Percentiles rank a stretch among this genome's conserved stretches.
Conservation (phyloP, 2,888 invertebrate species). For the Zonitis immaculata region DNA sequence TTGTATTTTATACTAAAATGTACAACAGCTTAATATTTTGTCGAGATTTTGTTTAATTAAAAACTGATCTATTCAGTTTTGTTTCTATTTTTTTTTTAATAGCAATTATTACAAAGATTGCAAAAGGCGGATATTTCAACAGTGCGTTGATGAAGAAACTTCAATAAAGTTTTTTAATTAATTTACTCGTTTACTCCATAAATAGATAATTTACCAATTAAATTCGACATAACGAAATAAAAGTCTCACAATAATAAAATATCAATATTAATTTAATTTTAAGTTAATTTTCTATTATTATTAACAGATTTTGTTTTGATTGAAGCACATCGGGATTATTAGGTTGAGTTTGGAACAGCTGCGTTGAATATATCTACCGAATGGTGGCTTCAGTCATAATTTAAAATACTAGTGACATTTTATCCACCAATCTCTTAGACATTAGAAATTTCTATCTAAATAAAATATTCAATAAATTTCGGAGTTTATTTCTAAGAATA, state of each 20-base stretch:
- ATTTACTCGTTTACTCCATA: background rate
- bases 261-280: too few relatives aligned
- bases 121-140: background rate
- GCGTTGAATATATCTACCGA: background rate
- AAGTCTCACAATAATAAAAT: too few relatives aligned
- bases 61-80: background rate
- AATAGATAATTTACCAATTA: background rate
- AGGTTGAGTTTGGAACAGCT: background rate
- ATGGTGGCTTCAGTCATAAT: background rate
- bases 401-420: background rate
- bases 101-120: background rate
- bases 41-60: background rate
- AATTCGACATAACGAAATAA: too few relatives aligned
- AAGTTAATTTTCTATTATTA: too few relatives aligned
- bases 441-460: background rate
- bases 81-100: background rate
- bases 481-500: too few relatives aligned
- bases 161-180: background rate
- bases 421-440: background rate
- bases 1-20: too few relatives aligned
- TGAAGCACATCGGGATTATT: background rate
- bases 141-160: background rate
- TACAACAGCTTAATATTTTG: background rate
- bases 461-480: background rate
- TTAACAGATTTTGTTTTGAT: background rate